Percentiles rank a stretch among this genome's conserved stretches.
phyloP scores from a whole-genome alignment of 2,113 vertebrate species.

The Columbina picui region DNA sequence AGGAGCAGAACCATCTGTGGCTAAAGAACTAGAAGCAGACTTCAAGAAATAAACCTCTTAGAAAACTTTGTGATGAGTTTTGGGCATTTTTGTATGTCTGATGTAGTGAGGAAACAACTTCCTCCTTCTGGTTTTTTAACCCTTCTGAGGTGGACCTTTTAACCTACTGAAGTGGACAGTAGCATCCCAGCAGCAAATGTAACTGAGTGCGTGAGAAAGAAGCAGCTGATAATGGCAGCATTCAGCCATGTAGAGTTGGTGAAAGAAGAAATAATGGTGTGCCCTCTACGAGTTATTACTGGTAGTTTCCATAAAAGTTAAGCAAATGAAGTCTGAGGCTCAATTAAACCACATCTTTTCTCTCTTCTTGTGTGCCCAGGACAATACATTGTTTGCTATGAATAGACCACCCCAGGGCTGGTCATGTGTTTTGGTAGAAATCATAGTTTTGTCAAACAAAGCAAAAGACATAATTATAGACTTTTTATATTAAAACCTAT shows the following conservation, averaged over 20 bases:
- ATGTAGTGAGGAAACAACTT: not conserved
- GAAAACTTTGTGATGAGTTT: not conserved
- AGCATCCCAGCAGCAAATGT: not conserved
- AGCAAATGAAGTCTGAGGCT: conserved; percentile 44
- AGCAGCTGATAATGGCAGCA: not conserved
- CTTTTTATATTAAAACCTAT: conserved; percentile 24
- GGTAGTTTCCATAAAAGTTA: conserved; percentile 43
- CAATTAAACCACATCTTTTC: conserved; percentile 45
- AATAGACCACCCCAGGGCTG: conserved; percentile 65
- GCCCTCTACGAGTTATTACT: not conserved
- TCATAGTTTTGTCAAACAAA: conserved; percentile 61
- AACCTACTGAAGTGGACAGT: not conserved
- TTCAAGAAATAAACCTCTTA: not conserved
- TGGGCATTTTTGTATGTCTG: not conserved
- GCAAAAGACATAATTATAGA: conserved; percentile 48
- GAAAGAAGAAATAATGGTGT: conserved; percentile 9
- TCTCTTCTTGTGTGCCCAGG: conserved; percentile 35
- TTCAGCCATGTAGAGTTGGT: not conserved
- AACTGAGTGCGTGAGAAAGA: not conserved
- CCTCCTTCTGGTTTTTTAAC: not conserved
- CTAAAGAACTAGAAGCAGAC: not conserved
- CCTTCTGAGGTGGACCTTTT: no score
- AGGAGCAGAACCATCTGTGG: not conserved
- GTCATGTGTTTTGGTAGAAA: conserved; percentile 69
- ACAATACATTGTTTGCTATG: conserved; percentile 63